A percentile compares a stretch with the other conserved stretches of the same genome.
These are phyloP conservation scores for Tetramorium bicarinatum DNA, from an alignment of 2,888 invertebrate species.

Conservation along the genomic window DNA sequence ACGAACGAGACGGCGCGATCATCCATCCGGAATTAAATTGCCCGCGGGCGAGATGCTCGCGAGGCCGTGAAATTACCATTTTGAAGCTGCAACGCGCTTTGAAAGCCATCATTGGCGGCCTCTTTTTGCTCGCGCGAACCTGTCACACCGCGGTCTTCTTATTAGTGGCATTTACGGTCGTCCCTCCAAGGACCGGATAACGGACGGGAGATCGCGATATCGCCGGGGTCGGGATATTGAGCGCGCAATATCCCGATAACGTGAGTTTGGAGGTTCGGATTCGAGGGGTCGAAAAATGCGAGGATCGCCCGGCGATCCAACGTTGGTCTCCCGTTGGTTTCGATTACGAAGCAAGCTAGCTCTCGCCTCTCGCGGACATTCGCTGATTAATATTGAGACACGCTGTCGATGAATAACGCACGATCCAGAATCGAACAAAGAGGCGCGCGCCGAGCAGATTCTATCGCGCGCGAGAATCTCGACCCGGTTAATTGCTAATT, in stretches of 20 bases:
- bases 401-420: conserved; percentile 26
- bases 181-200: not conserved
- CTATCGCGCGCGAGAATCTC: not conserved
- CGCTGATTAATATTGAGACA: conserved; percentile 25
- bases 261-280: not conserved
- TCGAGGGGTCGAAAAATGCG: not conserved
- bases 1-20: conserved; percentile 67
- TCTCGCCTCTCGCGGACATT: conserved; percentile 1
- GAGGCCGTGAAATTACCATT: conserved; percentile 75
- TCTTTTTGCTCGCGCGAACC: conserved; percentile 63
- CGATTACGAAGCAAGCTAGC: not conserved
- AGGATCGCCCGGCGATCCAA: not conserved
- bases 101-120: conserved; percentile 57
- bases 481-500: conserved; percentile 44
- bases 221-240: not conserved
- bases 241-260: conserved; percentile 4
- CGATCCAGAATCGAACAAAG: conserved; percentile 1
- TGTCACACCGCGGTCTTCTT: conserved; percentile 56
- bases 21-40: conserved; percentile 77
- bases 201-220: conserved; percentile 36
- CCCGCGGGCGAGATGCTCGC: conserved; percentile 69
- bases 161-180: conserved; percentile 69
- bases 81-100: conserved; percentile 72
- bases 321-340: conserved; percentile 5
- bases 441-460: conserved; percentile 12